Percentiles rank a stretch among this genome's conserved stretches.
These are phyloP conservation scores for Stegodyphus dumicola DNA, from an alignment of 1,140 invertebrate species.

Conservation along the genomic window DNA sequence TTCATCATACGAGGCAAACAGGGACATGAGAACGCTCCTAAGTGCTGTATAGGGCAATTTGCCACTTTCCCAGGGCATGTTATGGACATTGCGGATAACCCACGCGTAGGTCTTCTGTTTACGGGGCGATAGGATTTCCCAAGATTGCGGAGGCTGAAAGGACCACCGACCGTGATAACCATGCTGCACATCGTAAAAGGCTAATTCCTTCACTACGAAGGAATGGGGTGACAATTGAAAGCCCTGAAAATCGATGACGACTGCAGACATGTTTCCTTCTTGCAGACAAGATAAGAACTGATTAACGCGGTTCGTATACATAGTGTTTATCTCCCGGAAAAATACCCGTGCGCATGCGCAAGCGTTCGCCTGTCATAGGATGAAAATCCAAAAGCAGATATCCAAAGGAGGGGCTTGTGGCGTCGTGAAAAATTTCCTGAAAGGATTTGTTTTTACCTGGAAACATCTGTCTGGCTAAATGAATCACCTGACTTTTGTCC, in stretches of 20 bases:
- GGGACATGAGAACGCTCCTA: neutral
- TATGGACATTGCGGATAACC: neutral
- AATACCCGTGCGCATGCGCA: neutral
- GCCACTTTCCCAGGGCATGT: neutral
- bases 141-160: neutral
- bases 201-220: neutral
- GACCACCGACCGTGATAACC: neutral
- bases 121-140: neutral
- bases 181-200: neutral
- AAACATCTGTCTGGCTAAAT: conserved; percentile 65
- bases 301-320: neutral
- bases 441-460: conserved; percentile 67
- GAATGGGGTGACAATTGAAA: neutral
- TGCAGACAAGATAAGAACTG: neutral
- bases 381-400: neutral
- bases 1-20: neutral
- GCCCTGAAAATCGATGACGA: conserved; percentile 5
- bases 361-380: neutral
- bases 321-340: neutral
- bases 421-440: conserved; percentile 66
- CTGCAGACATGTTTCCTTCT: neutral
- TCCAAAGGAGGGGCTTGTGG: neutral
- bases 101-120: neutral
- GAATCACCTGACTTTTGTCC: conserved; percentile 67
- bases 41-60: neutral